These are phyloP conservation scores for Pygoscelis adeliae DNA, from an alignment of 2,113 vertebrate genomes.

Conservation along the genomic window DNA sequence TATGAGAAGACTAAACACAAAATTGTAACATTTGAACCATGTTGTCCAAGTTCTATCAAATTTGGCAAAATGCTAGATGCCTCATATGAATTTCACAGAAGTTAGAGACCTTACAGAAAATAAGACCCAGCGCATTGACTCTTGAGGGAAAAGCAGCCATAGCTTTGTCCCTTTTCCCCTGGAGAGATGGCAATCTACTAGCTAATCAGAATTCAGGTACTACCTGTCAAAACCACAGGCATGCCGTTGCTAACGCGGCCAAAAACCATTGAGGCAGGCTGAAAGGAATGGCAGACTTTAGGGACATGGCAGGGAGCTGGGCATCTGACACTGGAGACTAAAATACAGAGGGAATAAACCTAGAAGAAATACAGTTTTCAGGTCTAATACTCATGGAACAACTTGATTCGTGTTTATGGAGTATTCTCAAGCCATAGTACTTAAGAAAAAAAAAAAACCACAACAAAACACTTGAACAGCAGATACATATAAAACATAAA, in stretches of 20 bases:
- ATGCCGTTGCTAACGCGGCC: rapidly evolving
- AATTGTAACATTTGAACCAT: neutral
- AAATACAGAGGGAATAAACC: neutral
- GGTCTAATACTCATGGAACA: neutral
- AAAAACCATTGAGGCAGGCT: neutral
- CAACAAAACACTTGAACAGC: neutral
- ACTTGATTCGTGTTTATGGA: neutral
- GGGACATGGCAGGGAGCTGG: neutral
- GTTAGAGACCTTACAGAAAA: neutral
- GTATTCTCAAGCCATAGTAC: neutral
- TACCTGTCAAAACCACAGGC: neutral
- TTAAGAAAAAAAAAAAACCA: neutral
- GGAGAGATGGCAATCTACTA: neutral
- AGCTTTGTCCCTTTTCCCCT: neutral
- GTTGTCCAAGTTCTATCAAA: neutral
- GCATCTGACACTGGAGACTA: neutral
- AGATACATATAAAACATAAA: neutral
- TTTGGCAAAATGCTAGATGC: neutral
- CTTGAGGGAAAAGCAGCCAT: neutral
- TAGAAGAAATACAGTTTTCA: neutral
- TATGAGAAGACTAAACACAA: neutral
- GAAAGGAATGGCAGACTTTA: neutral
- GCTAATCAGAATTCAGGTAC: neutral
- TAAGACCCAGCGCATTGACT: neutral
- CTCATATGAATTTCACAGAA: neutral